phyloP scores from a whole-genome alignment of 2,797 vertebrate species.

The Setipinna tenuifilis region DNA sequence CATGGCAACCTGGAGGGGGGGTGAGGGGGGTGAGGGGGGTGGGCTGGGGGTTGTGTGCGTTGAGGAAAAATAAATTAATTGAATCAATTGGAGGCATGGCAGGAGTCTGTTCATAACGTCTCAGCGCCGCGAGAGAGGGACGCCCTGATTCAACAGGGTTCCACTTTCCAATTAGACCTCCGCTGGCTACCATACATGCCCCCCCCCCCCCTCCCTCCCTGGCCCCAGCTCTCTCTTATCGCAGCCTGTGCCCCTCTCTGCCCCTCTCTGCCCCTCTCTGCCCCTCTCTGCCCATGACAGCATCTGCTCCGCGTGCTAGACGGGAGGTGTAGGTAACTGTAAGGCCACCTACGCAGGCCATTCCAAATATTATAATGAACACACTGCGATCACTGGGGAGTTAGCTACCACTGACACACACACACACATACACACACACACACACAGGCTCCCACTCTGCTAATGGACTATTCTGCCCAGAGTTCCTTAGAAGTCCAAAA shows the following conservation, averaged over 20 bases:
- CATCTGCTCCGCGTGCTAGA: constrained; percentile 74
- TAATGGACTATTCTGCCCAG: constrained; percentile 54
- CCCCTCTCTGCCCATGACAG: constrained; percentile 78
- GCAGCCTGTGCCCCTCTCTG: constrained; percentile 72
- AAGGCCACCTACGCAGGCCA: constrained; percentile 69
- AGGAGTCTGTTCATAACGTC: constrained; percentile 74
- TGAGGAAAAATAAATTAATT: constrained; percentile 75
- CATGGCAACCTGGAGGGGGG: constrained; percentile 59
- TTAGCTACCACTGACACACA: background rate
- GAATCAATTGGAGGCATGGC: constrained; percentile 75
- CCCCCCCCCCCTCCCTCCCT: constrained; percentile 60
- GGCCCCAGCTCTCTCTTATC: constrained; percentile 72
- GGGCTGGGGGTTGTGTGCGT: no score
- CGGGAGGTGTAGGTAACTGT: constrained; percentile 72
- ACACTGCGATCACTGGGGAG: constrained; percentile 59
- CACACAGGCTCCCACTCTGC: background rate
- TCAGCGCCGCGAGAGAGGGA: constrained; percentile 65
- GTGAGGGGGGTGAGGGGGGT: background rate
- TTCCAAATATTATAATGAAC: constrained; percentile 74
- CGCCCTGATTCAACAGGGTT: constrained; percentile 74
- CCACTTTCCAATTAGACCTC: constrained; percentile 80
- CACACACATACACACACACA: no score
- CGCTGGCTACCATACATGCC: constrained; percentile 67
- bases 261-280: constrained; percentile 76
- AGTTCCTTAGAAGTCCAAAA: constrained; percentile 42